Evolutionary conservation across 2,113 vertebrate genomes (phyloP).

Genomic region (Trematocara nigrifrons): DNA sequence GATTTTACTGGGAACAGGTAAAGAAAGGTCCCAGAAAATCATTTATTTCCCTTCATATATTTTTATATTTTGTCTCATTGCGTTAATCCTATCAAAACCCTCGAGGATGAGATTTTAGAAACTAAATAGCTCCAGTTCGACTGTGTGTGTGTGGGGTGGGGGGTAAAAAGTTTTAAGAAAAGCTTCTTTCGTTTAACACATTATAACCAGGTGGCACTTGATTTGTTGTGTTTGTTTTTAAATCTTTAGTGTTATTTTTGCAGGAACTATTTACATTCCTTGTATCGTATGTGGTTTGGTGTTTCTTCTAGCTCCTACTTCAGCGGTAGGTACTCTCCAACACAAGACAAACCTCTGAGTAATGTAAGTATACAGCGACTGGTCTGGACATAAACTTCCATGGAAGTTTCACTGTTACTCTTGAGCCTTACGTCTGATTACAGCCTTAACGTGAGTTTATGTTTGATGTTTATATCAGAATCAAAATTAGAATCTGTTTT

Average conservation of each 20-base stretch:
- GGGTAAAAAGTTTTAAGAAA: neutral
- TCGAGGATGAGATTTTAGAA: neutral
- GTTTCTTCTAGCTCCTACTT: neutral
- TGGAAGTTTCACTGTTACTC: neutral
- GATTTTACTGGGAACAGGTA: neutral
- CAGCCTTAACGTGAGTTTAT: neutral
- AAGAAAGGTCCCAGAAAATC: neutral
- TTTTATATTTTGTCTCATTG: neutral
- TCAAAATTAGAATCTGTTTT: neutral
- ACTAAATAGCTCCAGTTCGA: rapidly evolving
- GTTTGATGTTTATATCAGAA: neutral
- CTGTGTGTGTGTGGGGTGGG: rapidly evolving
- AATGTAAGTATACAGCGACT: neutral
- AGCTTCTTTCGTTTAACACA: neutral
- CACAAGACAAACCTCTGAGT: neutral
- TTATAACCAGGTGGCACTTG: neutral
- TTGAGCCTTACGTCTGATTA: neutral
- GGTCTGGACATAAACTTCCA: neutral
- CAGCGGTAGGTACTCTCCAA: neutral
- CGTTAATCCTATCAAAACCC: neutral
- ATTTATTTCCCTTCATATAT: neutral
- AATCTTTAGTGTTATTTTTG: neutral
- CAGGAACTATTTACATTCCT: neutral
- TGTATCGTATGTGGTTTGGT: neutral
- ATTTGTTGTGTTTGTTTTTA: neutral